Conservation (phyloP, 1,140 invertebrate genomes). For the Saccostrea cuccullata region DNA sequence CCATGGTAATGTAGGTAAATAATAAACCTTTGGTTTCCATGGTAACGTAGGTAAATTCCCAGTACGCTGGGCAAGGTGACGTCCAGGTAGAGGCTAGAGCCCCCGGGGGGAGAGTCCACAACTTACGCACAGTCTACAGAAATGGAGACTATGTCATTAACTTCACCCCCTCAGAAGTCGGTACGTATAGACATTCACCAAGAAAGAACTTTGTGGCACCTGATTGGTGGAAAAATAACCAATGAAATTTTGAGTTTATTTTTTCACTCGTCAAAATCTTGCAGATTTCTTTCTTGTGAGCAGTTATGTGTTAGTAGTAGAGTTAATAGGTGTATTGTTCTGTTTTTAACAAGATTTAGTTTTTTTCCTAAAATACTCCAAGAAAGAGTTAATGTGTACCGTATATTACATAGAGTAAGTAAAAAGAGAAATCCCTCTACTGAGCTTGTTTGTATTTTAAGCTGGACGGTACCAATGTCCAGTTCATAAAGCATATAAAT, state of each 20-base stretch:
- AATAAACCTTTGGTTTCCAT: not conserved
- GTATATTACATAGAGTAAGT: not conserved
- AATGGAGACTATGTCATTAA: conserved; percentile 93
- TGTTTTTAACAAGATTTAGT: not conserved
- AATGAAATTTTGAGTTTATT: conserved; percentile 34
- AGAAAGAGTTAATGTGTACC: not conserved
- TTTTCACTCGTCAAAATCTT: conserved; percentile 25
- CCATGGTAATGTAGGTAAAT: too few relatives aligned
- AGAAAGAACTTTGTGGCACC: conserved; percentile 45
- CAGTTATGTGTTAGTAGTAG: not conserved
- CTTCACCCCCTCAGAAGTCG: conserved; percentile 97
- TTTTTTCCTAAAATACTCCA: not conserved
- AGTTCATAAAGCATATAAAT: not conserved
- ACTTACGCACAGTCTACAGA: conserved; percentile 85
- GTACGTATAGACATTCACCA: conserved; percentile 75
- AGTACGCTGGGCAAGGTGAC: conserved; percentile 85
- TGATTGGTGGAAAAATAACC: conserved; percentile 48
- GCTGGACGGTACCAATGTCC: not conserved
- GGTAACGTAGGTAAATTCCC: conserved; percentile 83
- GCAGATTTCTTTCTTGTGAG: conserved; percentile 38
- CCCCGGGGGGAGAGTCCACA: conserved; percentile 88
- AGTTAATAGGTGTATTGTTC: not conserved
- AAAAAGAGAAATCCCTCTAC: not conserved
- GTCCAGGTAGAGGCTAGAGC: conserved; percentile 92
- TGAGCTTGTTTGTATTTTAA: not conserved